A percentile compares a stretch with the other conserved stretches of the same genome.
phyloP scores from a whole-genome alignment of 2,113 vertebrate genomes.

The Coptodon rendalli region DNA sequence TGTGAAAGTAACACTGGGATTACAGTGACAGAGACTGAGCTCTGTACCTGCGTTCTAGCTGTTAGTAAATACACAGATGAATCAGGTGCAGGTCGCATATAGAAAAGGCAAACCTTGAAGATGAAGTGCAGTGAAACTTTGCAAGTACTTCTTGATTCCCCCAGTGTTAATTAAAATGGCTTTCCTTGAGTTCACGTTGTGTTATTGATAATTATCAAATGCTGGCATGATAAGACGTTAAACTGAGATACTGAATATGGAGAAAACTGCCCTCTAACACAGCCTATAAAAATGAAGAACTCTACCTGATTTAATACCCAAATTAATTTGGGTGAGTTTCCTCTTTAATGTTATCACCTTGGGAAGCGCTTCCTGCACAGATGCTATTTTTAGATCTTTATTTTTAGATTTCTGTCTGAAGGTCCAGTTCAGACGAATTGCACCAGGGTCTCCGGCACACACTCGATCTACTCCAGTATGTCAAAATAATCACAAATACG shows the following conservation, averaged over 20 bases:
- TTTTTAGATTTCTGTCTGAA: neutral
- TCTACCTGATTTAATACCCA: neutral
- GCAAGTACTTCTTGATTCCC: neutral
- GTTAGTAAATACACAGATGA: neutral
- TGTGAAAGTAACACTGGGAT: slow-evolving; percentile 28
- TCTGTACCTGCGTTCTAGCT: neutral
- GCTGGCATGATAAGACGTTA: neutral
- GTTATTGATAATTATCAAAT: neutral
- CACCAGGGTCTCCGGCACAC: neutral
- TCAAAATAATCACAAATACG: neutral
- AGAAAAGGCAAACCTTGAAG: neutral
- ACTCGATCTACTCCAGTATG: neutral
- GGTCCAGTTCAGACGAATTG: neutral
- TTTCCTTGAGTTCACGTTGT: neutral
- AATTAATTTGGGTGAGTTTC: neutral
- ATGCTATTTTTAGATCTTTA: neutral
- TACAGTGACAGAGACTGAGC: slow-evolving; percentile 5
- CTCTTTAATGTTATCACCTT: neutral
- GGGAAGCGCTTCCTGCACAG: neutral
- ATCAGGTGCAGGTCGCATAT: neutral
- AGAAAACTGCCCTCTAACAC: neutral
- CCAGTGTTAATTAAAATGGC: neutral
- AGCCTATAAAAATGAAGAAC: neutral
- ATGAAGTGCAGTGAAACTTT: neutral
- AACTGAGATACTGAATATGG: neutral